phyloP scores from a whole-genome alignment of 2,888 invertebrate species.

The Parnassius glacialis region DNA sequence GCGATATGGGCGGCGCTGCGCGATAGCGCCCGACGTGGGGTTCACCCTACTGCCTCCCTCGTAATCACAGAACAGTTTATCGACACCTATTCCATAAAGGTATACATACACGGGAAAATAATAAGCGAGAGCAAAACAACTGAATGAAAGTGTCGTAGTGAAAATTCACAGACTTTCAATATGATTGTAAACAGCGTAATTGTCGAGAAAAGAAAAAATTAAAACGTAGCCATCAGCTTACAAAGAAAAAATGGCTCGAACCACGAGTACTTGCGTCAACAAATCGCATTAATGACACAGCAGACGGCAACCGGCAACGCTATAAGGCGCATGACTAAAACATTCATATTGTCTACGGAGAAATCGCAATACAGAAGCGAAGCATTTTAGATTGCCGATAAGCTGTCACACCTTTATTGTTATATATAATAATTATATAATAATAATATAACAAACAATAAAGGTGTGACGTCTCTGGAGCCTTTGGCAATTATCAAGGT shows the following conservation, averaged over 20 bases:
- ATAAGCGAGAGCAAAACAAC: conserved; percentile 24
- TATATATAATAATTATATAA: too few species aligned
- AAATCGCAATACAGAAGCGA: too few species aligned
- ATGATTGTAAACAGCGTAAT: conserved; percentile 5
- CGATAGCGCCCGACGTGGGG: conserved; percentile 58
- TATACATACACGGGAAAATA: conserved; percentile 45
- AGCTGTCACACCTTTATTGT: too few species aligned
- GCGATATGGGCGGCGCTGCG: conserved; percentile 43
- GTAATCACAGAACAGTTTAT: conserved; percentile 70
- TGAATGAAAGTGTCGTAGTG: conserved; percentile 20
- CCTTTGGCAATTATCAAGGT: too few species aligned
- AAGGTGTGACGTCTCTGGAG: too few species aligned
- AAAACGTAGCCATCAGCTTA: background rate
- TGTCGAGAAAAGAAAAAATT: background rate
- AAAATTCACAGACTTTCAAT: conserved; percentile 25
- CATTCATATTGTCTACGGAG: too few species aligned
- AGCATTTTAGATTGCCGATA: too few species aligned
- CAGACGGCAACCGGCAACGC: background rate
- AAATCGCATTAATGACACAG: conserved; percentile 13
- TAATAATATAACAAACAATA: too few species aligned
- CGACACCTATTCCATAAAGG: conserved; percentile 55
- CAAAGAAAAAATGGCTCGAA: background rate
- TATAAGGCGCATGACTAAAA: too few species aligned
- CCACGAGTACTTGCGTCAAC: conserved; percentile 1
- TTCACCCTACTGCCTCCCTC: conserved; percentile 51